These are phyloP conservation scores for Gadopsis bispinosus DNA, from an alignment of 2,797 vertebrate genomes.

Conservation along the genomic window DNA sequence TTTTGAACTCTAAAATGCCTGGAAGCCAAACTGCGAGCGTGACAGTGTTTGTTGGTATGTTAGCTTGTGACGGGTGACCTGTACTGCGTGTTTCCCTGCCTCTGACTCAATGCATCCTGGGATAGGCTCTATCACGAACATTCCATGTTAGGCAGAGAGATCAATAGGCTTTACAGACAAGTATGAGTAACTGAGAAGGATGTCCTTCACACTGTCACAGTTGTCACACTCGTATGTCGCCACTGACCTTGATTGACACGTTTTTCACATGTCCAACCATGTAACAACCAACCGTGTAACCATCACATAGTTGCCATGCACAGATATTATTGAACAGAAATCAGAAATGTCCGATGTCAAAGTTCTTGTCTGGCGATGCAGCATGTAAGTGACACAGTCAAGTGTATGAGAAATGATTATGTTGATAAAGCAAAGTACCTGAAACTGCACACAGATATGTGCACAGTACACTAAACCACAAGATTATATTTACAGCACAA, in stretches of 20 bases:
- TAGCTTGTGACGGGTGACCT: slow-evolving; percentile 8
- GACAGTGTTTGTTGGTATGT: slow-evolving; percentile 2
- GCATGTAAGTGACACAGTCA: background rate
- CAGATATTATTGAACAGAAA: background rate
- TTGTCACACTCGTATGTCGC: background rate
- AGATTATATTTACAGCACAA: background rate
- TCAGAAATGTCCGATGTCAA: background rate
- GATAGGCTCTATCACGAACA: background rate
- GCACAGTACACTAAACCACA: background rate
- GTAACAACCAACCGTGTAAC: background rate
- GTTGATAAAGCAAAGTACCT: background rate
- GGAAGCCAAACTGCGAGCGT: background rate
- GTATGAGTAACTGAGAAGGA: slow-evolving; percentile 6
- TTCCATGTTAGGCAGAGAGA: background rate
- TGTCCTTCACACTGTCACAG: too few species aligned
- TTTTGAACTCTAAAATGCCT: background rate
- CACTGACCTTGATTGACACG: background rate
- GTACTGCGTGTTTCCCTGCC: slow-evolving; percentile 6
- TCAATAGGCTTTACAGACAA: background rate
- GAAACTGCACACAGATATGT: background rate
- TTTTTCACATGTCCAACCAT: background rate
- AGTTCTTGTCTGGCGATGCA: background rate
- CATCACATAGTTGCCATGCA: background rate
- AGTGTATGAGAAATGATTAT: background rate
- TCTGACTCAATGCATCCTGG: slow-evolving; percentile 5